Evolutionary conservation across 2,888 invertebrate species (phyloP).

Genomic region (Alsophila aescularia): DNA sequence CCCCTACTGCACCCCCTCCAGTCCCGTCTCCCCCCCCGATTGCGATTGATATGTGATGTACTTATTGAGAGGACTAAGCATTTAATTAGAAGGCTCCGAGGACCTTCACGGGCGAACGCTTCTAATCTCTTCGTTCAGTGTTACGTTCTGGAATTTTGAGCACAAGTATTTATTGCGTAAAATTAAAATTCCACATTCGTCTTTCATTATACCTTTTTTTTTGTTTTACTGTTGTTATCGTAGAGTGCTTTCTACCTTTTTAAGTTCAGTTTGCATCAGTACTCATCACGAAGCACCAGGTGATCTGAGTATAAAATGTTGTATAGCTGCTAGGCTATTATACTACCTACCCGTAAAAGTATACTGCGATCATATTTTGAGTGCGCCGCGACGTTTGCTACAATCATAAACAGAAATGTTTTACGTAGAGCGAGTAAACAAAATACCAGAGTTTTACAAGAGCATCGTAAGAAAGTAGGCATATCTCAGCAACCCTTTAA

Average conservation of each 20-base stretch:
- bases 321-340: slow-evolving; percentile 11
- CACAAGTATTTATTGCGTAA: neutral
- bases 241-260: slow-evolving; percentile 6
- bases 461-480: slow-evolving; percentile 13
- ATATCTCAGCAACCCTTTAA: slow-evolving; percentile 23
- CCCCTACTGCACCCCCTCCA: slow-evolving; percentile 2
- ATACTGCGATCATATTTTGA: slow-evolving; percentile 27
- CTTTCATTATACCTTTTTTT: neutral
- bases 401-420: slow-evolving; percentile 28
- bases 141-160: neutral
- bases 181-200: slow-evolving; percentile 1
- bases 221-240: neutral
- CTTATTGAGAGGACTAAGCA: slow-evolving; percentile 24
- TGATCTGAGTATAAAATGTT: slow-evolving; percentile 14
- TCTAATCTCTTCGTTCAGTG: slow-evolving; percentile 4
- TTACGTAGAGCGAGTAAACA: slow-evolving; percentile 5
- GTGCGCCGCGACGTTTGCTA: slow-evolving; percentile 13
- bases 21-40: neutral
- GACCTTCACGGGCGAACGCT: slow-evolving; percentile 16
- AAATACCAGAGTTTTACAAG: slow-evolving; percentile 20
- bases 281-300: slow-evolving; percentile 14
- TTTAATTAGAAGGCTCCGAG: slow-evolving; percentile 19
- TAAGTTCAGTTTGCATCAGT: slow-evolving; percentile 2
- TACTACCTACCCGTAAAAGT: slow-evolving; percentile 28
- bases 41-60: slow-evolving; percentile 31